Evolutionary conservation across 2,113 vertebrate genomes (phyloP).

Genomic region (Lichenostomus cassidix): DNA sequence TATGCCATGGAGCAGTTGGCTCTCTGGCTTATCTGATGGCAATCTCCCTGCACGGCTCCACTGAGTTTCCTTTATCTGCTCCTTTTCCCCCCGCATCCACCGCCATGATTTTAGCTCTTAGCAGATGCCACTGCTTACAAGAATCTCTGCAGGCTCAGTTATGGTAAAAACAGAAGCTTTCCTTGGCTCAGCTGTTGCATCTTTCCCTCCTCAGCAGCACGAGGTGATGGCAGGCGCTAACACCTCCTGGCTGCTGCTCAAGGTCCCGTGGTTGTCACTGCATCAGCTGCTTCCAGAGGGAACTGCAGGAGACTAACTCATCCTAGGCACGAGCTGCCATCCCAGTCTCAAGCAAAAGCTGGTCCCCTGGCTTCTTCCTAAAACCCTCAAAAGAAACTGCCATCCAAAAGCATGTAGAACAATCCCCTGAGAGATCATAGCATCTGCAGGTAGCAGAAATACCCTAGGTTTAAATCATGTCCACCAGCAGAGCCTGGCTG

Average conservation of each 20-base stretch:
- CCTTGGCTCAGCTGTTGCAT: background rate
- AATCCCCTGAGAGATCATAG: background rate
- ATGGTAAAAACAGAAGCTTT: background rate
- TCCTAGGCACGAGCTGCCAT: background rate
- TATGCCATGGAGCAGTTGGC: background rate
- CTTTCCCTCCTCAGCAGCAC: background rate
- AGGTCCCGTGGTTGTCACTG: background rate
- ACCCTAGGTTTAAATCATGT: background rate
- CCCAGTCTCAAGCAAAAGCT: background rate
- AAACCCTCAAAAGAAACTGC: background rate
- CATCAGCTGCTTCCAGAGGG: background rate
- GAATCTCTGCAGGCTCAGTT: background rate
- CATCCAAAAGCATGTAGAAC: background rate
- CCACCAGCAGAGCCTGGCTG: background rate
- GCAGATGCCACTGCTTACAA: background rate
- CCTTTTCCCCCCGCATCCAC: background rate
- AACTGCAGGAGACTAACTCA: background rate
- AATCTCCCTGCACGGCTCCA: background rate
- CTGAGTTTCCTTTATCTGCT: background rate
- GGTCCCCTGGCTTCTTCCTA: background rate
- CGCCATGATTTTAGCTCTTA: background rate
- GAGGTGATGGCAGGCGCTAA: slow-evolving; percentile 7
- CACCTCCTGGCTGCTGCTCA: background rate
- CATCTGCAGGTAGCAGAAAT: background rate
- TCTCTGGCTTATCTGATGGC: background rate